Evolutionary conservation across 2,888 invertebrate species (phyloP).

Genomic region (Ochropleura leucogaster): DNA sequence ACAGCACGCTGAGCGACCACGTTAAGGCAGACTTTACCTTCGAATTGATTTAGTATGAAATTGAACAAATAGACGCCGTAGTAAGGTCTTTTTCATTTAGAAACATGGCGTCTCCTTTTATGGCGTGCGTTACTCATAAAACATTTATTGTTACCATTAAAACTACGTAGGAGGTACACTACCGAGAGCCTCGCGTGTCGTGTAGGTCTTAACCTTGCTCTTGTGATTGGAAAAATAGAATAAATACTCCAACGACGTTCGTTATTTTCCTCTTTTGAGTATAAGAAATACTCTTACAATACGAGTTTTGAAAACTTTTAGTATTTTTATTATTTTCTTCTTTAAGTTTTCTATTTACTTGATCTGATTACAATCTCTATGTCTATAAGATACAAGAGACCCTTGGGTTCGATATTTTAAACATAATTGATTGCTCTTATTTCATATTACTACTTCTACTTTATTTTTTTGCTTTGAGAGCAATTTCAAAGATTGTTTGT

Average conservation of each 20-base stretch:
- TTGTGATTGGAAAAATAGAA: slow-evolving; percentile 1
- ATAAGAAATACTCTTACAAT: neutral
- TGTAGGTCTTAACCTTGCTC: slow-evolving; percentile 3
- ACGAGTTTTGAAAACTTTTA: neutral
- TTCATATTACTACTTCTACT: neutral
- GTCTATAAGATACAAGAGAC: neutral
- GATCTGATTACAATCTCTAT: too few species aligned
- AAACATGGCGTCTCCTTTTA: slow-evolving; percentile 26
- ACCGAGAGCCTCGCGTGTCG: neutral
- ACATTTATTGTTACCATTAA: slow-evolving; percentile 40
- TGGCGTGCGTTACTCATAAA: slow-evolving; percentile 32
- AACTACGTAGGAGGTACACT: slow-evolving; percentile 1
- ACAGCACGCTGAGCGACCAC: too few species aligned
- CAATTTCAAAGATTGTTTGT: neutral
- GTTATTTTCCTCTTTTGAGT: neutral
- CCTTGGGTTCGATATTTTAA: neutral
- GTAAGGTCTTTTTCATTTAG: slow-evolving; percentile 16
- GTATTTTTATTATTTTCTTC: neutral
- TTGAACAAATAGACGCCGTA: neutral
- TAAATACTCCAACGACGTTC: neutral
- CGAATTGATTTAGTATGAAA: too few species aligned
- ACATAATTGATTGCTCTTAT: neutral
- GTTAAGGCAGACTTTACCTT: too few species aligned
- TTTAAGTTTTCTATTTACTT: neutral
- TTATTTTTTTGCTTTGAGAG: neutral